Evolutionary conservation across 2,888 invertebrate species (phyloP).

Genomic region (Globia sparganii): DNA sequence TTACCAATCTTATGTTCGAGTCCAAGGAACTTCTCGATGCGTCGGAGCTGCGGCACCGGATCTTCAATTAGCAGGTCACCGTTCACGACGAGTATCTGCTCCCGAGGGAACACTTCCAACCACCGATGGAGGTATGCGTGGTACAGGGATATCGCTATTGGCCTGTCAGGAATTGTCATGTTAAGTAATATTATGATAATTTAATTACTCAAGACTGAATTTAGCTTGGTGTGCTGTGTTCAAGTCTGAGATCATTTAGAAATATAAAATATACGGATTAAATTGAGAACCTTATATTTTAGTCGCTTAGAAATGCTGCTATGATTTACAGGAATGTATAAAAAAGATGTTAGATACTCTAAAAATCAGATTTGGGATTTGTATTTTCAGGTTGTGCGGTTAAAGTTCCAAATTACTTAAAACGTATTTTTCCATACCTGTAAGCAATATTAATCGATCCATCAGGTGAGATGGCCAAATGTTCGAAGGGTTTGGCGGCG

Average conservation of each 20-base stretch:
- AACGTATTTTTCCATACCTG: conserved; percentile 78
- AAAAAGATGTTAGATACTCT: neutral
- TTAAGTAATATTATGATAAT: conserved; percentile 7
- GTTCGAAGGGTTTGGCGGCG: conserved; percentile 93
- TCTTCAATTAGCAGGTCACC: conserved; percentile 97
- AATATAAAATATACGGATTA: neutral
- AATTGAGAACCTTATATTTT: neutral
- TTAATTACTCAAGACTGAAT: neutral
- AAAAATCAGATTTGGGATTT: neutral
- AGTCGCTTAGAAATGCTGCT: neutral
- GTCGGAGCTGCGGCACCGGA: conserved; percentile 96
- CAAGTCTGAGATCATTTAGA: neutral
- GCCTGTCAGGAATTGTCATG: conserved; percentile 81
- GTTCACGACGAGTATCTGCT: conserved; percentile 98
- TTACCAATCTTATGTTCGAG: conserved; percentile 91
- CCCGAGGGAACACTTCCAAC: conserved; percentile 97
- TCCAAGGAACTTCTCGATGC: conserved; percentile 96
- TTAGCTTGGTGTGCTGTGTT: neutral
- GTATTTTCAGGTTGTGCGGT: neutral
- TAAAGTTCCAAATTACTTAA: neutral
- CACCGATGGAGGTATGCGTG: conserved; percentile 97
- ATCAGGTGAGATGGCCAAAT: conserved; percentile 94
- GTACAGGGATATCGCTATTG: conserved; percentile 97
- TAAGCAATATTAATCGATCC: conserved; percentile 96
- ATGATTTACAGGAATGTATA: neutral